Percentiles rank a stretch among this genome's conserved stretches.
These are phyloP conservation scores for Erpobdella octoculata DNA, from an alignment of 2,888 invertebrate species.

Conservation along the genomic window DNA sequence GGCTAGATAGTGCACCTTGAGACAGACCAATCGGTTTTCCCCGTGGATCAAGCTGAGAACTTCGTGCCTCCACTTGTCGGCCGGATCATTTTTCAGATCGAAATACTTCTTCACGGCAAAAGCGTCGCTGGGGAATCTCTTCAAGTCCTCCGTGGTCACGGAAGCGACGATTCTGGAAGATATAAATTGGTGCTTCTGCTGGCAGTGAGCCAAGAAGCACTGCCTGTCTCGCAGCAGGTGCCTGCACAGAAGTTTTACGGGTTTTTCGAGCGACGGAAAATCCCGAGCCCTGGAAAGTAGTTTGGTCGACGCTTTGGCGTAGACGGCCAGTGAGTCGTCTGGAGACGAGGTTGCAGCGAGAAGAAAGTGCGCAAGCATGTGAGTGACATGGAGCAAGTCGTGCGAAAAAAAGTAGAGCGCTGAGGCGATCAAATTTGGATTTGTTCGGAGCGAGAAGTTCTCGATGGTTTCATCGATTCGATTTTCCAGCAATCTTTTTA, in stretches of 20 bases:
- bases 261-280: neutral
- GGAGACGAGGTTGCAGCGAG: neutral
- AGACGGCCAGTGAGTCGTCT: neutral
- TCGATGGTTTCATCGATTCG: neutral
- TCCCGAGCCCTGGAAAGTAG: neutral
- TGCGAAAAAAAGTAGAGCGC: conserved; percentile 3
- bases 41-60: no score
- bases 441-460: neutral
- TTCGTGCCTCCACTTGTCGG: no score
- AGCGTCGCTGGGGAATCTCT: no score
- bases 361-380: neutral
- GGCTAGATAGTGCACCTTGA: no score
- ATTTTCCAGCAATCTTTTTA: neutral
- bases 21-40: no score
- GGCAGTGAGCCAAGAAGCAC: neutral
- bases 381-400: conserved; percentile 12
- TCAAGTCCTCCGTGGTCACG: no score
- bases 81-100: no score
- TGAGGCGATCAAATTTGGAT: neutral
- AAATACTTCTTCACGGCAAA: no score
- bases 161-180: no score
- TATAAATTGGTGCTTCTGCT: no score
- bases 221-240: neutral
- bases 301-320: neutral
- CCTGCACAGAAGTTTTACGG: neutral